Conservation (phyloP, 2,113 vertebrate genomes). For the Setophaga kirtlandii region DNA sequence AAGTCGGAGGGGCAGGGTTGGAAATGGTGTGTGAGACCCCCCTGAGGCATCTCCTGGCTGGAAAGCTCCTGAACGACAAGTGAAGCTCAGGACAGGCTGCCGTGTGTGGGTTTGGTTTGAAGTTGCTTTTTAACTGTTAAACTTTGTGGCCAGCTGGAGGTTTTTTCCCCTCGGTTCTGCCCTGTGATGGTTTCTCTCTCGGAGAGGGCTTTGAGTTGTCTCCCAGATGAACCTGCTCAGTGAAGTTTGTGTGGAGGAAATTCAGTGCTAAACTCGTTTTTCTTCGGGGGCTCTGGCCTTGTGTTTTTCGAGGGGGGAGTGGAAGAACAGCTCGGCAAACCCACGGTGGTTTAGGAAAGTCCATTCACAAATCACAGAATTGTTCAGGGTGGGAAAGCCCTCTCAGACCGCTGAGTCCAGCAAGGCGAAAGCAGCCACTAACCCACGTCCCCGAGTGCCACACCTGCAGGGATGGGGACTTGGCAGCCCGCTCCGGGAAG, state of each 20-base stretch:
- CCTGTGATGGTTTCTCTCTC: neutral
- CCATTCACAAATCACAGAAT: fast-evolving
- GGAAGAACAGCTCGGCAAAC: neutral
- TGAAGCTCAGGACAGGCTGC: fast-evolving
- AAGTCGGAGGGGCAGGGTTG: fast-evolving
- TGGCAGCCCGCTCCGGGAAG: neutral
- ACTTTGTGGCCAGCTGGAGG: neutral
- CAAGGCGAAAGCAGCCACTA: neutral
- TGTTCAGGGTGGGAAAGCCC: neutral
- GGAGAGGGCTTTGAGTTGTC: fast-evolving
- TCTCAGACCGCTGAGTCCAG: neutral
- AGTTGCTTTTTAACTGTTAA: fast-evolving
- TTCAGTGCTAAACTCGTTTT: fast-evolving
- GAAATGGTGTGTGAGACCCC: fast-evolving
- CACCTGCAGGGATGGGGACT: neutral
- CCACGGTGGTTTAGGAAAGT: fast-evolving
- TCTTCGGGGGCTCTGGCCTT: neutral
- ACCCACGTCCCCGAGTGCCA: neutral
- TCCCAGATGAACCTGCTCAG: fast-evolving
- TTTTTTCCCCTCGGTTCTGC: too few species aligned
- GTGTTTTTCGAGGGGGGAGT: fast-evolving
- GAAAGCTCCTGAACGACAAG: fast-evolving
- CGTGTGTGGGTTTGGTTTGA: fast-evolving
- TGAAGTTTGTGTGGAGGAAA: fast-evolving
- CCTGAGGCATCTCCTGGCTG: fast-evolving